A percentile compares a stretch with the other conserved stretches of the same genome.
Evolutionary conservation across 2,888 invertebrate genomes (phyloP).

Genomic region (Fissipunctia ypsillon): DNA sequence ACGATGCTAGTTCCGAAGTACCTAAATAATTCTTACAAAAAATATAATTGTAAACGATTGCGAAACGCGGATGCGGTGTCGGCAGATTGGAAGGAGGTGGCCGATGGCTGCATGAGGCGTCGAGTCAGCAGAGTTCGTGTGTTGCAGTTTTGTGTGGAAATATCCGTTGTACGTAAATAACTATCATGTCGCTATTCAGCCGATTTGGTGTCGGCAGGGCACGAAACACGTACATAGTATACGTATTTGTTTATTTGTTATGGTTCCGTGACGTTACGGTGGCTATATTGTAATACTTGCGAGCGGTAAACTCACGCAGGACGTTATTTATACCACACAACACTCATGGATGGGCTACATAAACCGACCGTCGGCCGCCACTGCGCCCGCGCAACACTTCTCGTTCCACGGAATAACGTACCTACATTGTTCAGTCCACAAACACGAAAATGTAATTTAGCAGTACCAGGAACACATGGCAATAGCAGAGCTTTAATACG

Average conservation of each 20-base stretch:
- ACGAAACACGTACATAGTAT: too few species aligned
- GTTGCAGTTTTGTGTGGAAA: too few species aligned
- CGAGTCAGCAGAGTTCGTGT: too few species aligned
- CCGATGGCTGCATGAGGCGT: too few species aligned
- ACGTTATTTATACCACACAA: conserved; percentile 44
- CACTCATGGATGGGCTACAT: conserved; percentile 9
- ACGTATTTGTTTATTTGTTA: conserved; percentile 44
- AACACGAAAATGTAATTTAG: conserved; percentile 35
- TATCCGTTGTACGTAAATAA: too few species aligned
- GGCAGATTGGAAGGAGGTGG: too few species aligned
- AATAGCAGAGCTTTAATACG: not conserved
- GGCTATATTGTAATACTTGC: conserved; percentile 46
- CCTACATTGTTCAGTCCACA: conserved; percentile 28
- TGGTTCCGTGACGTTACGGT: conserved; percentile 31
- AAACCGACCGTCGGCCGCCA: conserved; percentile 14
- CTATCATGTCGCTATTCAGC: too few species aligned
- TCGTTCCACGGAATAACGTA: conserved; percentile 40
- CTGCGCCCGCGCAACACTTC: conserved; percentile 34
- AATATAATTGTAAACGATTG: too few species aligned
- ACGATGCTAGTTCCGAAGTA: too few species aligned
- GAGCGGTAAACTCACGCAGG: conserved; percentile 16
- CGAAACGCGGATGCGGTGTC: too few species aligned
- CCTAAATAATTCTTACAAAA: too few species aligned
- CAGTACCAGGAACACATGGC: conserved; percentile 41
- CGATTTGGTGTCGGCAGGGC: too few species aligned